Base-by-base conservation (phyloP, 1,140 invertebrate genomes). In the Olivierus martensii region DNA sequence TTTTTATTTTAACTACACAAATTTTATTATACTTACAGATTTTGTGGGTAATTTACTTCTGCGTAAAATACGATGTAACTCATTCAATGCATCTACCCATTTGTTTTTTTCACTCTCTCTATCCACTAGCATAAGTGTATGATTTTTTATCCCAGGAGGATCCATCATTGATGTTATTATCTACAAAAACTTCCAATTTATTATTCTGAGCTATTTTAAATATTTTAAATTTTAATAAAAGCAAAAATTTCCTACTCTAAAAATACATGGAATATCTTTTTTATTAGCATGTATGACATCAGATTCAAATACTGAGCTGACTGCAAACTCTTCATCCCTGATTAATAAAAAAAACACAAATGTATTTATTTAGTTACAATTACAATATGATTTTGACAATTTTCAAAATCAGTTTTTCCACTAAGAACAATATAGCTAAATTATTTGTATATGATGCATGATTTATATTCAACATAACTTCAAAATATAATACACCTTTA, bases 271-370 rank as follows among this genome's bases (percentile, higher is more conserved):
- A 72, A 99, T 90, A 77, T 99, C 95, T 66, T 94, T 93, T 67
- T 96, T 97, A 62, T 86, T 93, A 12, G 95, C 95, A 73, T 99
- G 95, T 69, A 99, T 99, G 42, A 99, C 95, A 75, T 99, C 95
- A 44, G 85, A 91, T 63, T 97, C 93, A 56, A 84, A 78, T 7
- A 99, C 95, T 42, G 87, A 86, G 63, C 82, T 85, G 39, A 98
- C 95, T 56, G 85, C 84, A 73, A 99, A 99, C 60, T 96, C 87
- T 43, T 91, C 84, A 74, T 98, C 95, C 55, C 92, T 78, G 59
- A 14, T 63, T 22, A 56, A 22, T 42, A 49, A 36, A 34, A 17
- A 45, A 19, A 3, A 5, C 36, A n/a, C n/a, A 38, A 38, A n/a
- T 11, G n/a, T n/a, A n/a, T n/a, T n/a, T n/a, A n/a, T n/a, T n/a